Percentiles rank a stretch among this genome's conserved stretches.
These are phyloP conservation scores for Halotydeus destructor DNA, from an alignment of 1,140 invertebrate genomes.

Conservation along the genomic window DNA sequence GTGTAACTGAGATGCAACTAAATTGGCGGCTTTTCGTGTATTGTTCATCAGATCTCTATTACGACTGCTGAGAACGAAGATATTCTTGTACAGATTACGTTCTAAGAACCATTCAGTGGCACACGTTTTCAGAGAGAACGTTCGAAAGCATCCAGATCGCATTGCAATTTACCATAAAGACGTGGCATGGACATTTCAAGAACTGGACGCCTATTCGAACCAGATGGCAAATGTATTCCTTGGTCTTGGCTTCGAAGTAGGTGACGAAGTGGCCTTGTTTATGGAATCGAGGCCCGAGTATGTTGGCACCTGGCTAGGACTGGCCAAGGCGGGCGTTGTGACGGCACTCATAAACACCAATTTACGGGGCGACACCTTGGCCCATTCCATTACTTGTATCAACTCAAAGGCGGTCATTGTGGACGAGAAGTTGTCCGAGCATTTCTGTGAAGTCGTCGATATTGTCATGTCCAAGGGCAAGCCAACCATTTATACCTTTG, in stretches of 20 bases:
- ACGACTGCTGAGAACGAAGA: conserved; percentile 10
- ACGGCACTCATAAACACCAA: conserved; percentile 22
- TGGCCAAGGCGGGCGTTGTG: conserved; percentile 27
- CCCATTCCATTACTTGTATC: conserved; percentile 21
- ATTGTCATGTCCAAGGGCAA: background rate
- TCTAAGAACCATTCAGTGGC: conserved; percentile 37
- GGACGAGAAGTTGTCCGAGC: conserved; percentile 1
- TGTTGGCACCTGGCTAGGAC: conserved; percentile 60
- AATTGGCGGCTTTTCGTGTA: background rate
- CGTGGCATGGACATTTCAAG: conserved; percentile 50
- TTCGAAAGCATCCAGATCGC: conserved; percentile 51
- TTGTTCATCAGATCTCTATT: conserved; percentile 4
- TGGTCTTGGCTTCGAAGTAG: conserved; percentile 37
- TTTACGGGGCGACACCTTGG: conserved; percentile 17
- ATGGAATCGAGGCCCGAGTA: conserved; percentile 67
- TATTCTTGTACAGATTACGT: conserved; percentile 3
- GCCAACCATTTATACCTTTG: background rate
- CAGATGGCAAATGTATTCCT: conserved; percentile 53
- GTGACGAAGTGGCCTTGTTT: conserved; percentile 59
- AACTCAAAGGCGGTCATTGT: conserved; percentile 21
- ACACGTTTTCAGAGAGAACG: conserved; percentile 46
- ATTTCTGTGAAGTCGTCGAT: conserved; percentile 5
- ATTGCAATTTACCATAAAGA: conserved; percentile 54
- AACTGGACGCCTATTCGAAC: conserved; percentile 51
- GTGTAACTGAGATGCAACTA: background rate